Base-by-base conservation (phyloP, 2,113 vertebrate genomes). In the Cyprinodon variegatus region DNA sequence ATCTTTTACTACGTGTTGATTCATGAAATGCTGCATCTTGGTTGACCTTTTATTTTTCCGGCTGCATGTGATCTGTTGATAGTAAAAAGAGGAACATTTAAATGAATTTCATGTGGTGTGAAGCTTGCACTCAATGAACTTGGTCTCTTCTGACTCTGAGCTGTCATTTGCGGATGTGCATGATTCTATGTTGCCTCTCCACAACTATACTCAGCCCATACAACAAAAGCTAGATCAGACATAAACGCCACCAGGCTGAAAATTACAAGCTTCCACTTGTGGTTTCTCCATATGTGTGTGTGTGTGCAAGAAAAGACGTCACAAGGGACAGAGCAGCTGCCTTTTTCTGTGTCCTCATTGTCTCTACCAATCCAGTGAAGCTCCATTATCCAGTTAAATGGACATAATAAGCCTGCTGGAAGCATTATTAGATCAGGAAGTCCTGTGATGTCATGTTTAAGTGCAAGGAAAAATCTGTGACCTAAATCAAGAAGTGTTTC, bases 201-300 rank as follows among this genome's bases (percentile, higher is more conserved):
- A 79, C 61, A 69, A 77, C 81, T 83, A 74, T 83, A 81, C 74
- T 86, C 78, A 22, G 70, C 82, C 78, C 37, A 50, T 79, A 85
- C 84, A 91, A 74, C 73, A 84, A 83, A 70, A 72, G 4, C 84
- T 67, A 78, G n/a, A 82, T 89, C 82, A 72, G 82, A 86, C 29
- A 57, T 70, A 12, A 79, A 79, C 41, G 14, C 70, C 70, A 73
- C 72, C 22, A 59, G 20, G 38, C 50, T 1, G 40, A 79, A 91
- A 91, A 93, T 92, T 89, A 91, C 74, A 90, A 86, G 80, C 86
- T 88, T 84, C 82, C 84, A 74, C 74, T 77, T 81, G 86, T 84
- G 79, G 86, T 81, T 86, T 78, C 50, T 57, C 20, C 17, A 57
- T 57, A 14, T 57, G 37, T 70, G 41, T 50, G 39, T 74, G 76